Base-by-base conservation (phyloP, 2,797 vertebrate genomes). In the Mionectes olivaceus region DNA sequence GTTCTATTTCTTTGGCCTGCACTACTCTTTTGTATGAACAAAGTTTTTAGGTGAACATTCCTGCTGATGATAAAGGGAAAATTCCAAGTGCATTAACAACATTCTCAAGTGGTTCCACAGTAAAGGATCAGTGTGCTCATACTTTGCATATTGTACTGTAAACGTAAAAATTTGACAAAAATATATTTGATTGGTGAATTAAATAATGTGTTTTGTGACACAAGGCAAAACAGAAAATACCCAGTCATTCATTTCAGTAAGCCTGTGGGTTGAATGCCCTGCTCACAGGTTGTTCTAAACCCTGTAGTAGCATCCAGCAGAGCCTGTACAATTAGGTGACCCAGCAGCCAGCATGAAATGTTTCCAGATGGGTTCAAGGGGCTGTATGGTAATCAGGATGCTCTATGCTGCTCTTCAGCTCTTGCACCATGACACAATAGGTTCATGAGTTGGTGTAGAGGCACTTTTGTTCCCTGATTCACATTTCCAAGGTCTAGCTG, bases 161-260 rank as follows among this genome's bases (percentile, higher is more conserved):
- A 78, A n/a, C 19, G 16, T 73, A 43, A 92, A 79, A 80, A 75
- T 41, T 24, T 37, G 17, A 60, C 18, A 14, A 63, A 44, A 44
- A 9, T 19, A 11, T 16, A 6, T 63, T 92, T 93, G 32, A 11
- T 75, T 75, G 68, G 21, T 5, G 7, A 57, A 57, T 27, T 41
- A 61, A 55, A 73, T 5, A 17, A 7, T 0, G 0, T 18, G 10
- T 1, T 80, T 30, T 32, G 39, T 47, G 35, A 10, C 23, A 32
- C 25, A 59, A 55, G 83, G 25, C 23, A 56, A 32, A 61, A 5
- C 14, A 63, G 13, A 65, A 71, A 76, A 28, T 25, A 65, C 0
- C 1, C 5, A 52, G 24, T 25, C 0, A 3, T 24, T 91, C 0
- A 1, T 60, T 59, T 73, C 35, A n/a, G 7, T 30, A 46, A 63